Base-by-base conservation (phyloP, 2,888 invertebrate genomes). In the Campopleginae sp. region DNA sequence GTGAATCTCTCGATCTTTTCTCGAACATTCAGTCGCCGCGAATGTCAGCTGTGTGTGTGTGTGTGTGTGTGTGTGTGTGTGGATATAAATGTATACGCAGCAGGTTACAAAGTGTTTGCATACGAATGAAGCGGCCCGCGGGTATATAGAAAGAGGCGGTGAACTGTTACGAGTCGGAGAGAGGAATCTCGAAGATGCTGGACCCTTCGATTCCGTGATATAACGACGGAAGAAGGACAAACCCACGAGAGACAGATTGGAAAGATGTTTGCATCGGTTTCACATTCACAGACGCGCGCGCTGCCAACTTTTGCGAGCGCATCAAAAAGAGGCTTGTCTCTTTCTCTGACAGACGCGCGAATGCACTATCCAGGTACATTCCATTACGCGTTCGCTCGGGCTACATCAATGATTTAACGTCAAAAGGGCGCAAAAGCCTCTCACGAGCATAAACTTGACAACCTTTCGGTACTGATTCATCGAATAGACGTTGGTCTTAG, bases 181-280 rank as follows among this genome's bases (percentile, higher is more conserved):
- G 80, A 77, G 70, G 44, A 46, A 80, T 72, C 66, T 66, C 12
- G 19, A 19, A 72, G 51, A 58, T 61, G 66, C 23, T 23, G 48
- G 65, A 23, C 27, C 71, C 80, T 70, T 77, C 72, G 80, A 84
- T 84, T 65, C 84, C 77, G 63, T 85, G 81, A 85, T 81, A 78
- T 81, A 85, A 81, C 78, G 78, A 81, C 65, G 85, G 81, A 85
- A 85, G 74, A 65, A 51, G 51, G 68, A 74, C 68, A 63, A 84
- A 74, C 77, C 66, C 68, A 38, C 23, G 48, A 72, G 78, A 78
- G 85, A 85, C 85, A 81, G 85, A 85, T 85, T 85, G 81, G 74
- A 85, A 78, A 74, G 70, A 81, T 42, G 42, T 63, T 66, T n/a
- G 71, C 58, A 70, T 76, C 70, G 17, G 42, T 58, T 58, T 58